Evolutionary conservation across 2,113 vertebrate species (phyloP), one percentile per base, ranked within the genome.

Genomic region (Trogon surrucura): DNA sequence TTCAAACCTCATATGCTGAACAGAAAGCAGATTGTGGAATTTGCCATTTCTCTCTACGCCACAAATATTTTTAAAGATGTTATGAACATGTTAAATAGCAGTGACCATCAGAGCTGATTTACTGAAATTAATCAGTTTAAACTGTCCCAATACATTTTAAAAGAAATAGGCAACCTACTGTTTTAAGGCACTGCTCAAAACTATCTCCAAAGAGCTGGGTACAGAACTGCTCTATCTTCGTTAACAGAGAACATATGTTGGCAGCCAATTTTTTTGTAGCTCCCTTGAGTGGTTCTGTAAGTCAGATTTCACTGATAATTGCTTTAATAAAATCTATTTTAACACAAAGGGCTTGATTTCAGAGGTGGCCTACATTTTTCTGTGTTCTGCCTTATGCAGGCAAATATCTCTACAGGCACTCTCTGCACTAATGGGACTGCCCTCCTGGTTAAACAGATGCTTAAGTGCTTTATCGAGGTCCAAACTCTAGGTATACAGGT

Each of bases 271-370:
- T 92, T 41, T 93, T 84, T 53, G 48, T 92, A 69, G 65, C 47
- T 93, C 80, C 65, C 88, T 61, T 74, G 69, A 87, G 90, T 92
- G 26, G 29, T 72, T 92, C 48, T 85, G 17, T 64, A 79, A 92
- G 80, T 96, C 77, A 87, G 48, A 84, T 93, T 91, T 90, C 82
- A 91, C 85, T 93, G 88, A 94, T 69, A 93, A 94, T 86, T 96
- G 38, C 72, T 90, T 92, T 92, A 88, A 90, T 91, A 85, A 91
- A 93, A 71, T 57, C 14, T 65, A 57, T 80, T 96, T 93, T 94
- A 84, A 78, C 44, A 67, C 66, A 75, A 92, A 91, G 80, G 32
- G 20, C 60, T 83, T 78, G 56, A 93, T 92, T 94, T 91, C 51
- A 84, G 56, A 71, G 23, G 16, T 88, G 72, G 60, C 26, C 53